Evolutionary conservation across 2,888 invertebrate genomes (phyloP).

Genomic region (Pachydiplax longipennis): DNA sequence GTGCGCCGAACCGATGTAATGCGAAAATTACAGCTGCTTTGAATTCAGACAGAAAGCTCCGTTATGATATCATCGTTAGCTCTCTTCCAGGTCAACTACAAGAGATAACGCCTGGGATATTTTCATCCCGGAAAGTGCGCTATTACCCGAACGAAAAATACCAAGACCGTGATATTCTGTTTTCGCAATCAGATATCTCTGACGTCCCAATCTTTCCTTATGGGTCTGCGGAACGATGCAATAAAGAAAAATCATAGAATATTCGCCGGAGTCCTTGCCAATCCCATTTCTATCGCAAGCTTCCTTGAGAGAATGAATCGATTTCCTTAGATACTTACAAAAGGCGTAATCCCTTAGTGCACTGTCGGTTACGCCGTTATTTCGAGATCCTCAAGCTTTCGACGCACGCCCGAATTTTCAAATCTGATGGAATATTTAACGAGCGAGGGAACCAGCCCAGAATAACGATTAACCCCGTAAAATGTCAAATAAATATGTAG

Average conservation of each 20-base stretch:
- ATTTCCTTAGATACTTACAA: neutral
- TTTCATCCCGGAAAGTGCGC: neutral
- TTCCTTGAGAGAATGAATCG: neutral
- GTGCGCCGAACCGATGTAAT: neutral
- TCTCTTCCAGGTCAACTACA: neutral
- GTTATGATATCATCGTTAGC: neutral
- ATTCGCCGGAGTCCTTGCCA: neutral
- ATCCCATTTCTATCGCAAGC: neutral
- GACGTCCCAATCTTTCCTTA: neutral
- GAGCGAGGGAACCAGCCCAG: neutral
- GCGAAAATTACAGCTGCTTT: neutral
- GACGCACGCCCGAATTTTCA: neutral
- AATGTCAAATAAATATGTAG: constrained; percentile 2
- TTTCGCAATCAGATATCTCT: neutral
- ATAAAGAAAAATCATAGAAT: neutral
- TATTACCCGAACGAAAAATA: neutral
- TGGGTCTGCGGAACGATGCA: neutral
- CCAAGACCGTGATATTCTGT: neutral
- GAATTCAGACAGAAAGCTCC: neutral
- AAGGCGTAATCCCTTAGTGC: neutral
- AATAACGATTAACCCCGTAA: constrained; percentile 1
- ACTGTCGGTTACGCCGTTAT: neutral
- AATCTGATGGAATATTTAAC: neutral
- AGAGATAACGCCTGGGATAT: neutral
- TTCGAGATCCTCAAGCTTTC: neutral